Conservation (phyloP, 92 coral and sea anemone genomes). For the Diadumene lineata region DNA sequence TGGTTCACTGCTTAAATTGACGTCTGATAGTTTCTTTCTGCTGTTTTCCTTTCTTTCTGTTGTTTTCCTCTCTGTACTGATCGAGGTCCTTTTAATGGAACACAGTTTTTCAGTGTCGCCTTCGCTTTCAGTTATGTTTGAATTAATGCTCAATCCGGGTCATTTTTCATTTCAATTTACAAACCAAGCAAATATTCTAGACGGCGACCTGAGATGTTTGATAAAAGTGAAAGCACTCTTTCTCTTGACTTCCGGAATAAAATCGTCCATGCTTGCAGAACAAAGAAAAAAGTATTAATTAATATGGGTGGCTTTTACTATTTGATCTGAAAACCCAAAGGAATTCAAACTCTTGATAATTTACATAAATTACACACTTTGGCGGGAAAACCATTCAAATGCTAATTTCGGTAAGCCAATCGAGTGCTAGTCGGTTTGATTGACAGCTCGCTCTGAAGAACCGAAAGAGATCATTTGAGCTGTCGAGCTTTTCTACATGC, state of each 20-base stretch:
- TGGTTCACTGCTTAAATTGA: too few relatives aligned
- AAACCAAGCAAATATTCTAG: too few relatives aligned
- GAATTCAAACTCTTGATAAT: slow-evolving; percentile 29
- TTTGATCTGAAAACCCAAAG: slow-evolving; percentile 15
- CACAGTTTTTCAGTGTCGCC: too few relatives aligned
- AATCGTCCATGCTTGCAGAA: slow-evolving; percentile 27
- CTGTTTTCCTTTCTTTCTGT: too few relatives aligned
- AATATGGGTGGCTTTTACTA: background rate
- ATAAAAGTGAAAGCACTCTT: background rate
- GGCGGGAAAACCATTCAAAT: slow-evolving; percentile 73
- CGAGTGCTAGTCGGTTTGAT: slow-evolving; percentile 48
- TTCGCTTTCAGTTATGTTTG: too few relatives aligned
- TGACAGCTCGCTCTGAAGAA: slow-evolving; percentile 52
- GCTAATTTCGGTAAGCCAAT: slow-evolving; percentile 53
- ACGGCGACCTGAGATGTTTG: background rate
- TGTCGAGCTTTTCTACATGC: slow-evolving; percentile 89
- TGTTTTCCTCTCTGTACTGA: too few relatives aligned
- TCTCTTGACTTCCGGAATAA: background rate
- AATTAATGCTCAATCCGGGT: too few relatives aligned
- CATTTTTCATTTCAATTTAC: too few relatives aligned
- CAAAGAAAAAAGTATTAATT: slow-evolving; percentile 22
- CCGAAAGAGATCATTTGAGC: slow-evolving; percentile 28
- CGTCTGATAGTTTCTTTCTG: too few relatives aligned
- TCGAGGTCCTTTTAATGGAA: too few relatives aligned
- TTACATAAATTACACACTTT: slow-evolving; percentile 24